Evolutionary conservation across 1,140 invertebrate species (phyloP), one percentile per base, ranked within the genome.

Genomic region (Formica exsecta): DNA sequence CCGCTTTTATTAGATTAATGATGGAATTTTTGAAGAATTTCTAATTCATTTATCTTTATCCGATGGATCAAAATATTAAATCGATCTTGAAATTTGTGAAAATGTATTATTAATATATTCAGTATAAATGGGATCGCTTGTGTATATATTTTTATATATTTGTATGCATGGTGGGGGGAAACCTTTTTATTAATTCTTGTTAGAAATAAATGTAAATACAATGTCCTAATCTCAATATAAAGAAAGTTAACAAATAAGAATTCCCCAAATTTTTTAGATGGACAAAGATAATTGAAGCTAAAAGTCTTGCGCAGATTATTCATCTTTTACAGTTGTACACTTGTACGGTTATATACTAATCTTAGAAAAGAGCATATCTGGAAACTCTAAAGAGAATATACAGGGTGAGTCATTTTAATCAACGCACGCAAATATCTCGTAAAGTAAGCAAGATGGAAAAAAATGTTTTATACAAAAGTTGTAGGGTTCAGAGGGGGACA

Each of bases 271-370:
- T 73, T 29, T 29, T n/a, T 9, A 4, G 2, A 29, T 22, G 38
- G 51, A 71, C 16, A 44, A 22, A 13, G 41, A 61, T 61, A 71
- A 32, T 81, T 59, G 77, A 73, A 81, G 25, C 22, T 71, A 44
- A 36, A 81, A 62, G 48, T 59, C 16, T 38, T 9, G 57, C 13
- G 8, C 8, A 13, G 7, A 44, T 22, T 38, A 44, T 66, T 65
- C 22, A 38, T 32, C 36, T 68, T 38, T 44, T 13, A 51, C 19
- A 44, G 32, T 16, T 4, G 11, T 38, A 32, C 51, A 73, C 25
- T 38, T 61, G 38, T 6, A 7, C 32, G 48, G 38, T 44, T 80
- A 41, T 57, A 25, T 41, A 57, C 16, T 29, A 65, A 80, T 73
- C 38, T 73, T 25, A 44, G 68, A n/a, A 74, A 83, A 74, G 22